phyloP scores from a whole-genome alignment of 2,888 invertebrate genomes.

The Phalera bucephala region DNA sequence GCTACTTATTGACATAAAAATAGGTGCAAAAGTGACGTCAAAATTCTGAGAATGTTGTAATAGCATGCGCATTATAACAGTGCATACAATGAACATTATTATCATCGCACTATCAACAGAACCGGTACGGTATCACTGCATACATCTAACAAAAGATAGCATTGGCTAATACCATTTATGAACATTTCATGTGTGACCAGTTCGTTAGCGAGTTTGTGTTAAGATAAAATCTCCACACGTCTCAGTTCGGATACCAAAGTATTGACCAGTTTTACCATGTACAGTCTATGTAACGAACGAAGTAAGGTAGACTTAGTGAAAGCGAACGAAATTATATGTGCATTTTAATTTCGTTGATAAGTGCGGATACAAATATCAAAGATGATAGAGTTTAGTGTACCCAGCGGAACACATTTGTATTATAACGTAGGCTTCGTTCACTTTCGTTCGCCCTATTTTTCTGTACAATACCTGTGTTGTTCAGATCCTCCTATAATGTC shows the following conservation, averaged over 20 bases:
- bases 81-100: constrained; percentile 7
- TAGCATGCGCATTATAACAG: constrained; percentile 7
- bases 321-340: background rate
- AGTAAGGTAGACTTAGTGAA: background rate
- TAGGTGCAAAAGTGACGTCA: background rate
- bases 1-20: no score
- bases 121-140: constrained; percentile 27
- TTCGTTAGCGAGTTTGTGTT: constrained; percentile 40
- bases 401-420: no score
- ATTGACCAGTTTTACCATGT: constrained; percentile 9
- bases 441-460: no score
- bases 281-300: background rate
- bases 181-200: constrained; percentile 39
- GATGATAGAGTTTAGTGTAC: no score
- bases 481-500: no score
- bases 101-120: constrained; percentile 17
- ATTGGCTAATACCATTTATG: constrained; percentile 38
- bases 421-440: no score
- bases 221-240: constrained; percentile 37
- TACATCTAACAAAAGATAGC: constrained; percentile 40
- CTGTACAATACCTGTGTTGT: no score
- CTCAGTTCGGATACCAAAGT: constrained; percentile 25
- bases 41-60: background rate
- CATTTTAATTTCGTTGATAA: background rate
- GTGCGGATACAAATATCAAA: no score